Base-by-base conservation (phyloP, 2,797 vertebrate genomes). In the Crocidura indochinensis region DNA sequence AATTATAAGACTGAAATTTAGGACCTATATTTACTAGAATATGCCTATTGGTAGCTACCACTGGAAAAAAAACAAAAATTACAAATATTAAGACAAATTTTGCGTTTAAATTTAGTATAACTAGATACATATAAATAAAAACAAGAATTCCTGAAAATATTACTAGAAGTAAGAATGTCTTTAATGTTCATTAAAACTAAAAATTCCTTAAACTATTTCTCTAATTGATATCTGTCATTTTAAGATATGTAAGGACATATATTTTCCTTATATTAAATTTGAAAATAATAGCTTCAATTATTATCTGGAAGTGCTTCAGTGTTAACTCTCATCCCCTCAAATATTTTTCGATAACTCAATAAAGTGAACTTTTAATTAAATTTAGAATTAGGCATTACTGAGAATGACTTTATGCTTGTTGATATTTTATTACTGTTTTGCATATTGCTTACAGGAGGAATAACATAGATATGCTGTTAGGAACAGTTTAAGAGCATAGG, bases 361-460 rank as follows among this genome's bases (percentile, higher is more conserved):
- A 74, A 38, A 90, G n/a, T 27, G 3, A 84, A 87, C 88, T 19
- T 81, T 87, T 62, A 80, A 31, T 19, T 87, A 67, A 22, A 71
- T 87, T 87, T 71, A 83, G 82, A 92, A 84, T 79, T 44, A 84
- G 65, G n/a, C 69, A 74, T 87, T 22, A 53, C 46, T 74, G 11
- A 77, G 31, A 60, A 8, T 49, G 87, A 22, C 17, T 93, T 76
- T 74, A 72, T 87, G 81, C n/a, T 87, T 65, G 10, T 81, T 81
- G 12, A 1, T 86, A 6, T 90, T 46, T 75, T 74, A 73, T 89
- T 90, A 81, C 71, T 82, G 44, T 8, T 78, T 77, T 81, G 29
- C 0, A 87, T 20, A 90, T 85, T 68, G 12, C 51, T 88, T 65
- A 81, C 7, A n/a, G 14, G 53, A 80, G 29, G 53, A 77, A 27